These are phyloP conservation scores for Sarcophaga variegata DNA, from an alignment of 2,888 invertebrate genomes.

Conservation along the genomic window DNA sequence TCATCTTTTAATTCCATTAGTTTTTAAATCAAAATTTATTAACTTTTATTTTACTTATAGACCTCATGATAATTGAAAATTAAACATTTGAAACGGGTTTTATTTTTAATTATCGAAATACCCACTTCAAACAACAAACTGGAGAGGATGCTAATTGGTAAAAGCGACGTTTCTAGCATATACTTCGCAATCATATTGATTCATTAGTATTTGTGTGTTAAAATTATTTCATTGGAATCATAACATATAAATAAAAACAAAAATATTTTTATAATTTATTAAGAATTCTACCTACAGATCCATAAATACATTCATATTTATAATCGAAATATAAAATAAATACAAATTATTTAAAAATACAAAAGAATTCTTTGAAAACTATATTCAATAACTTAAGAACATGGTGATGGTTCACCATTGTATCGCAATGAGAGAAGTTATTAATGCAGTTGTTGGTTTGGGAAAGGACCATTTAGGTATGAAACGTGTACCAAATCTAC, in stretches of 20 bases:
- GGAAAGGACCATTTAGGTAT: too few relatives aligned
- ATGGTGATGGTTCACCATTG: too few relatives aligned
- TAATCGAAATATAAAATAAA: too few relatives aligned
- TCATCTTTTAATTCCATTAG: background rate
- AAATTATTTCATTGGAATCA: background rate
- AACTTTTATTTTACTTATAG: slow-evolving; percentile 20
- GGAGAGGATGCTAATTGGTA: slow-evolving; percentile 19
- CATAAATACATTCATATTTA: background rate
- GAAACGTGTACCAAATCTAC: too few relatives aligned
- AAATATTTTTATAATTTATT: slow-evolving; percentile 19
- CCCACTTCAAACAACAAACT: background rate
- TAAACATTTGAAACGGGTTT: slow-evolving; percentile 6
- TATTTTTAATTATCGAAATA: background rate
- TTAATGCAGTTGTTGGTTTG: too few relatives aligned
- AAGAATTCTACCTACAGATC: background rate
- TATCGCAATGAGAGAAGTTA: too few relatives aligned
- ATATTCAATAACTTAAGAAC: too few relatives aligned
- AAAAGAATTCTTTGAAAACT: too few relatives aligned
- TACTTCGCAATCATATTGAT: slow-evolving; percentile 21
- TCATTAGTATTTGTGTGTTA: background rate
- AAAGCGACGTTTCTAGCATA: background rate
- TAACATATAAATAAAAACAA: background rate
- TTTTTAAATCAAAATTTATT: background rate
- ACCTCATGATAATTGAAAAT: slow-evolving; percentile 32
- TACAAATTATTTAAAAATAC: too few relatives aligned